phyloP scores from a whole-genome alignment of 1,140 invertebrate species.

The Stratiolaelaps scimitus region DNA sequence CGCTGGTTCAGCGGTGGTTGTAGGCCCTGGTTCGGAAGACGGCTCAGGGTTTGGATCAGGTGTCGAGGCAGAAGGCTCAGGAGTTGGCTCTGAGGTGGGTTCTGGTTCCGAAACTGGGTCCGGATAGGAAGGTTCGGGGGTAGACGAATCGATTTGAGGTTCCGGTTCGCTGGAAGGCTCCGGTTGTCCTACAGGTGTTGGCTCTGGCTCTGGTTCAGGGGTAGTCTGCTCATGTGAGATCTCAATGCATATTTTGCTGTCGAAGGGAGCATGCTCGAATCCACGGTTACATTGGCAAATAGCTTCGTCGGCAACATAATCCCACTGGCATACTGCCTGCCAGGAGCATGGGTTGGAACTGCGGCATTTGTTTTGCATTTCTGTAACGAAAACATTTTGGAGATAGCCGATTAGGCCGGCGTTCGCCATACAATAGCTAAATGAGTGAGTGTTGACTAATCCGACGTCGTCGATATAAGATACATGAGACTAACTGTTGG shows the following conservation, averaged over 20 bases:
- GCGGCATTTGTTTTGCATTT: constrained; percentile 19
- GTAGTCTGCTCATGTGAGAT: not conserved
- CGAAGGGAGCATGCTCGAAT: not conserved
- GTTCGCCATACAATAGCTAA: too few relatives aligned
- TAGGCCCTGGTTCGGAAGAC: not conserved
- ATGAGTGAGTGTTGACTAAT: too few relatives aligned
- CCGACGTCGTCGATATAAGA: too few relatives aligned
- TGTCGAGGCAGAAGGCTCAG: not conserved
- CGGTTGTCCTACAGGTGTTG: not conserved
- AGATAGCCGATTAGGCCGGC: not conserved
- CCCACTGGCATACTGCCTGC: constrained; percentile 2
- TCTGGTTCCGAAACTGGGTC: not conserved
- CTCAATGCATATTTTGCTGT: constrained; percentile 15
- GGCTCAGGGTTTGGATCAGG: not conserved
- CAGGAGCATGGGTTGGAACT: not conserved
- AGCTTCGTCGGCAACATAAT: not conserved
- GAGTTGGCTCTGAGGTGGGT: not conserved
- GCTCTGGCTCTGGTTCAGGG: constrained; percentile 2
- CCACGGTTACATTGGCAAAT: not conserved
- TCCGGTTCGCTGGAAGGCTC: constrained; percentile 8
- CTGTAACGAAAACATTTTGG: not conserved
- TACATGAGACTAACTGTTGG: too few relatives aligned
- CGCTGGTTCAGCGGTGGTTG: not conserved
- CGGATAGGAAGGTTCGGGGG: not conserved
- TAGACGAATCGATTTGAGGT: not conserved